These are phyloP conservation scores for Myripristis murdjan DNA, from an alignment of 2,797 vertebrate genomes.

Conservation along the genomic window DNA sequence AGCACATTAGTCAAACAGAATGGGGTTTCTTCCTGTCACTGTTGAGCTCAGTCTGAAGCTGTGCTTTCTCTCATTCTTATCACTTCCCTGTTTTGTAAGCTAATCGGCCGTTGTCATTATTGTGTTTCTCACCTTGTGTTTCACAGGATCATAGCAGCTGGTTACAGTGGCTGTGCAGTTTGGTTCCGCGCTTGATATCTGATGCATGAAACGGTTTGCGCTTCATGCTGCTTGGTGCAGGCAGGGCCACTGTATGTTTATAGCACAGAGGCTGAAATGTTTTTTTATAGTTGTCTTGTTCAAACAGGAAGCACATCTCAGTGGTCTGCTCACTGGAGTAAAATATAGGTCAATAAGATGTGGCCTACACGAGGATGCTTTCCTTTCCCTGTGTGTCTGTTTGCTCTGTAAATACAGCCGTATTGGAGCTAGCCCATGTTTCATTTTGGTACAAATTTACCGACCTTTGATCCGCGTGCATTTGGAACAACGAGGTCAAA, in stretches of 20 bases:
- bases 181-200: neutral
- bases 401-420: conserved; percentile 60
- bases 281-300: conserved; percentile 16
- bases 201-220: neutral
- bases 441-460: conserved; percentile 35
- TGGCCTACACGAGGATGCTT: conserved; percentile 21
- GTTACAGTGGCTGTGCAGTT: neutral
- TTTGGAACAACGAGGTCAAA: conserved; percentile 22
- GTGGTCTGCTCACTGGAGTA: conserved; percentile 9
- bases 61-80: conserved; percentile 30
- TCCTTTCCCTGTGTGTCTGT: conserved; percentile 39
- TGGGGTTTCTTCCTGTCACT: conserved; percentile 69
- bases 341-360: conserved; percentile 29
- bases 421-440: conserved; percentile 17
- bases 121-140: conserved; percentile 10
- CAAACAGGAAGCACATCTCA: conserved; percentile 41
- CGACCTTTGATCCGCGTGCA: conserved; percentile 51
- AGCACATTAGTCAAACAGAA: conserved; percentile 41
- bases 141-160: neutral
- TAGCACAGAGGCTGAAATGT: neutral
- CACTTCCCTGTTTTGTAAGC: conserved; percentile 70
- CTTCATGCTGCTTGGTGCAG: neutral
- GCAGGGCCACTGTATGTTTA: neutral
- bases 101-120: conserved; percentile 11
- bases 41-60: conserved; percentile 42